Base-by-base conservation (phyloP, 2,888 invertebrate genomes). In the Cactoblastis cactorum region DNA sequence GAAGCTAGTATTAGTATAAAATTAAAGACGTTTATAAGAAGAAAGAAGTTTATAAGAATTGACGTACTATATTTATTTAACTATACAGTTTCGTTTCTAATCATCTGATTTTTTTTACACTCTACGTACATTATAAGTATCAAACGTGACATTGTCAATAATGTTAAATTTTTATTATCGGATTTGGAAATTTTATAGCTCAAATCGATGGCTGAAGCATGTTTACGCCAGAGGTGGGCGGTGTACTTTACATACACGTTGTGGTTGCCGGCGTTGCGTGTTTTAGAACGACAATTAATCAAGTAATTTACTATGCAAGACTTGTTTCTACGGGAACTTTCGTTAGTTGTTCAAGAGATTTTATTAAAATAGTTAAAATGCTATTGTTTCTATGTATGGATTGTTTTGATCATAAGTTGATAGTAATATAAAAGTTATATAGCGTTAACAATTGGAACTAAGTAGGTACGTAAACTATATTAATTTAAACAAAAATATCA, bases 181-280 rank as follows among this genome's bases (percentile, higher is more conserved):
- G 71, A 77, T 78, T 78, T 76, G 63, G 69, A 71, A 69, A 69
- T 77, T 83, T 83, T 85, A 84, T 73, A 60, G 62, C 63, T 58
- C 53, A 63, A 74, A 77, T 65, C 57, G 62, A 67, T 61, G 61
- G 60, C 53, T 57, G 57, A 55, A 47, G 50, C 58, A 51, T 61
- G 58, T 63, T 55, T 52, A 58, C 58, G 43, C 56, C 39, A 57
- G 56, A 59, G 62, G 79, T 80, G 79, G 80, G 80, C 74, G 82
- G 63, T 52, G 49, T 39, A 41, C 49, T 49, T 49, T 33, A 33
- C 28, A 41, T 49, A 41, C 49, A 49, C 14, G 33, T 19, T 17
- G 39, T 34, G 33, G 33, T 32, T 39, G 50, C 58, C 49, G 54
- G 55, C 54, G 52, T 50, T 54, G 59, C 61, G 62, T 58, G 63